Percentiles rank a stretch among this genome's conserved stretches.
Conservation (phyloP, 2,888 invertebrate genomes). For the Pseudococcus viburni region DNA sequence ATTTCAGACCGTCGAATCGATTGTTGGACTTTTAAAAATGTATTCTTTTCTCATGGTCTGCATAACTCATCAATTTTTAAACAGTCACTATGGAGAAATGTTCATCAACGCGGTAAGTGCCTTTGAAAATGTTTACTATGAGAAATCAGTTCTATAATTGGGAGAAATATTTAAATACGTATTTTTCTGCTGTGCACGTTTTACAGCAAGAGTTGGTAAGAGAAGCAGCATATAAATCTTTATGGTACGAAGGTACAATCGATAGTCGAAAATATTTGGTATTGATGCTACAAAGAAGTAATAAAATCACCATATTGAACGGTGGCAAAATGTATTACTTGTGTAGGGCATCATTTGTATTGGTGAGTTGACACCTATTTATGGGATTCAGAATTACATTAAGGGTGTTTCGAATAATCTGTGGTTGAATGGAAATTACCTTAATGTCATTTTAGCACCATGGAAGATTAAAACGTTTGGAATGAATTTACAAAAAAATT, state of each 20-base stretch:
- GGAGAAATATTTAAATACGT: neutral
- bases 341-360: slow-evolving; percentile 43
- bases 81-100: slow-evolving; percentile 63
- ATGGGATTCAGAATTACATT: too few relatives aligned
- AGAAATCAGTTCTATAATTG: neutral
- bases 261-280: slow-evolving; percentile 46
- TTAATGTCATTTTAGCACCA: too few relatives aligned
- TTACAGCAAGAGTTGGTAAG: slow-evolving; percentile 60
- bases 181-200: neutral
- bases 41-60: slow-evolving; percentile 62
- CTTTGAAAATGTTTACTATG: neutral
- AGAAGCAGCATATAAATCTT: slow-evolving; percentile 45
- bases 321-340: slow-evolving; percentile 66
- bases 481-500: too few relatives aligned
- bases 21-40: slow-evolving; percentile 50
- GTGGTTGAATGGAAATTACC: too few relatives aligned
- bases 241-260: slow-evolving; percentile 50
- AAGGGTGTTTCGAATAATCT: neutral
- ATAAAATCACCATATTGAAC: slow-evolving; percentile 45
- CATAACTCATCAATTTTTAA: slow-evolving; percentile 64
- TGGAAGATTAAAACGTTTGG: too few relatives aligned
- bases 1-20: slow-evolving; percentile 57
- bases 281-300: slow-evolving; percentile 50
- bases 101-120: slow-evolving; percentile 59
- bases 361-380: slow-evolving; percentile 45